Base-by-base conservation (phyloP, 2,888 invertebrate genomes). In the Pheosia tremula region DNA sequence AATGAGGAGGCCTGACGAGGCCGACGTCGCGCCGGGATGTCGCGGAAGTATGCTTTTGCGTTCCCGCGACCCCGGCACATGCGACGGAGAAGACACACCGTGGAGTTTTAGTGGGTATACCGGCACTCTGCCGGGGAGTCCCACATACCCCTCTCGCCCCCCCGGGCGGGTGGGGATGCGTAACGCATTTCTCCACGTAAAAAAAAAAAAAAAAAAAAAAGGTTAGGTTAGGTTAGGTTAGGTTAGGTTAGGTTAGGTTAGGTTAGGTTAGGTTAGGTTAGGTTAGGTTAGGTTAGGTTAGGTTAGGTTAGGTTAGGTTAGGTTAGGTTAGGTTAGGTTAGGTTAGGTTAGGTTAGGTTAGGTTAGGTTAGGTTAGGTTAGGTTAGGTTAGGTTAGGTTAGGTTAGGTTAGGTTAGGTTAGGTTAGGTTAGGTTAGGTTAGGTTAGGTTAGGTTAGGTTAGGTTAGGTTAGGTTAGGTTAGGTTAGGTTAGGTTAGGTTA, bases 371-470 rank as follows among this genome's bases (percentile, higher is more conserved):
- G 67, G 67, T 67, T 67, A 63, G 65, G 69, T 69, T 69, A 67
- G 65, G 65, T 67, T 63, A 67, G 67, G 67, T 65, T 65, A 67
- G 67, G 65, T 65, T 63, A 66, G 65, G 67, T 67, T 64, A 65
- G 71, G 69, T 69, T 68, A 69, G 67, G 67, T 68, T 67, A 67
- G 67, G 69, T 67, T 67, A 70, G 68, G 66, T 69, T 67, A 69
- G 68, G 68, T 70, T 67, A 68, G 72, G 69, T 68, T 67, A 69
- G 69, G 70, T 70, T 72, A 72, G 68, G 72, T 70, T 72, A 73
- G 71, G 71, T 71, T 71, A 73, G 71, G 73, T 73, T 73, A 71
- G 71, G 72, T 70, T 72, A 70, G 68, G 70, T 72, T 70, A 73
- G 73, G 69, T 71, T 69, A 71, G 71, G 71, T 71, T 69, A 73